A percentile compares a stretch with the other conserved stretches of the same genome.
Conservation (phyloP, 2,797 vertebrate species). For the Todus mexicanus region DNA sequence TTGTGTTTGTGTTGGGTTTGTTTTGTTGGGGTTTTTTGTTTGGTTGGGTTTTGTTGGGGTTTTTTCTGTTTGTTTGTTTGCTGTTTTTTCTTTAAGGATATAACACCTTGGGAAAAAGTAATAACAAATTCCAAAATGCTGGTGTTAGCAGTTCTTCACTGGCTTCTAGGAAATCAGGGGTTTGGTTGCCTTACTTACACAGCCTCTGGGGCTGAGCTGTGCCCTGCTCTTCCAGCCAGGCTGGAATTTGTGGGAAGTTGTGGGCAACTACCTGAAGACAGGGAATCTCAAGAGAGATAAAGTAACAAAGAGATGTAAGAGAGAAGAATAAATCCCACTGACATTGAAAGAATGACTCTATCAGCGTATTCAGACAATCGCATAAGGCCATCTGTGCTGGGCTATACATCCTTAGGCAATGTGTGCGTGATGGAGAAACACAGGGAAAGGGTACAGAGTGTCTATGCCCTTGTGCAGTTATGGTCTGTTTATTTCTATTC, state of each 20-base stretch:
- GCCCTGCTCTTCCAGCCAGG: not conserved
- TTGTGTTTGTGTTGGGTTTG: not conserved
- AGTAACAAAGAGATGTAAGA: not conserved
- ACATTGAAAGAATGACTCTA: slow-evolving; percentile 40
- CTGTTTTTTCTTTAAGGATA: not conserved
- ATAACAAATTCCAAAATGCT: not conserved
- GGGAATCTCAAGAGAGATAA: not conserved
- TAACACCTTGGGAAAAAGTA: not conserved
- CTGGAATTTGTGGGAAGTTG: not conserved
- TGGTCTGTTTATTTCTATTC: not conserved
- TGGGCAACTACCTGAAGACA: not conserved
- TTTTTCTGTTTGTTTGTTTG: not conserved
- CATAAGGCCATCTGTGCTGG: slow-evolving; percentile 39
- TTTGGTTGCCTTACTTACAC: not conserved
- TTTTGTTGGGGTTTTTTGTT: not conserved
- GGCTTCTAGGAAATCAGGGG: not conserved
- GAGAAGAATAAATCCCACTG: slow-evolving; percentile 3
- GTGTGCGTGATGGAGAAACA: not conserved
- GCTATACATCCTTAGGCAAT: slow-evolving; percentile 18
- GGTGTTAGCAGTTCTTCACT: not conserved
- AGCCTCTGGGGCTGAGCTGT: not conserved
- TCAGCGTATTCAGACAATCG: slow-evolving; percentile 6
- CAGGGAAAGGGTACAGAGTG: not conserved
- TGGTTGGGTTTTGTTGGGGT: not conserved
- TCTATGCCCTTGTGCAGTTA: not conserved